phyloP scores from a whole-genome alignment of 2,888 invertebrate genomes.

The Hemaris fuciformis region DNA sequence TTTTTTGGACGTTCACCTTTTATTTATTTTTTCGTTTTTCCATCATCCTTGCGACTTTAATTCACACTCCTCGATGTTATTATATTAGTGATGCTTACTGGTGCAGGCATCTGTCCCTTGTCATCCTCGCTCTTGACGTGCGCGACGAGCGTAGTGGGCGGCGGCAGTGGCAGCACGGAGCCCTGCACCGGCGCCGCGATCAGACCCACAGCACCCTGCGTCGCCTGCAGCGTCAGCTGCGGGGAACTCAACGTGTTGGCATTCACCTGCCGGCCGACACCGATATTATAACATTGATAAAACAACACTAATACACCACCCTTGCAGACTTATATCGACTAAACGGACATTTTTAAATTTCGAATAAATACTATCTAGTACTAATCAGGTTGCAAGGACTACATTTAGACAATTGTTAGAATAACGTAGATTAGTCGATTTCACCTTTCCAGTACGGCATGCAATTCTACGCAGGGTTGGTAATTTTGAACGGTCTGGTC shows the following conservation, averaged over 20 bases:
- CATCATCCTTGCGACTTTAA: too few relatives aligned
- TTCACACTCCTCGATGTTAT: background rate
- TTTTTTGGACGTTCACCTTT: too few relatives aligned
- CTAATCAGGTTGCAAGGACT: too few relatives aligned
- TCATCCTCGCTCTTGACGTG: conserved; percentile 65
- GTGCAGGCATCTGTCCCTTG: conserved; percentile 39
- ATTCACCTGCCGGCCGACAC: conserved; percentile 30
- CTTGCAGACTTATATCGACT: background rate
- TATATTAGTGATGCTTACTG: conserved; percentile 22
- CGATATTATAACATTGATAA: background rate
- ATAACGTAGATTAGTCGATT: background rate
- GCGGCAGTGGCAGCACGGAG: conserved; percentile 51
- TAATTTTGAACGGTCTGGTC: background rate
- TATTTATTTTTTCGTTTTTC: too few relatives aligned
- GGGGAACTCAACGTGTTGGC: conserved; percentile 46
- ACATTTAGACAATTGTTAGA: background rate
- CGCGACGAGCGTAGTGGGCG: conserved; percentile 41
- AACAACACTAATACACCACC: background rate
- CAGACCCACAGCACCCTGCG: conserved; percentile 54
- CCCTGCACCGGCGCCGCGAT: conserved; percentile 56
- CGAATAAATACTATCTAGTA: background rate
- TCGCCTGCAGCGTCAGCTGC: conserved; percentile 58
- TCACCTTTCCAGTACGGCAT: background rate
- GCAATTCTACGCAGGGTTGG: background rate
- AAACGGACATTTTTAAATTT: background rate